Evolutionary conservation across 2,113 vertebrate species (phyloP).

Genomic region (Vicugna pacos): DNA sequence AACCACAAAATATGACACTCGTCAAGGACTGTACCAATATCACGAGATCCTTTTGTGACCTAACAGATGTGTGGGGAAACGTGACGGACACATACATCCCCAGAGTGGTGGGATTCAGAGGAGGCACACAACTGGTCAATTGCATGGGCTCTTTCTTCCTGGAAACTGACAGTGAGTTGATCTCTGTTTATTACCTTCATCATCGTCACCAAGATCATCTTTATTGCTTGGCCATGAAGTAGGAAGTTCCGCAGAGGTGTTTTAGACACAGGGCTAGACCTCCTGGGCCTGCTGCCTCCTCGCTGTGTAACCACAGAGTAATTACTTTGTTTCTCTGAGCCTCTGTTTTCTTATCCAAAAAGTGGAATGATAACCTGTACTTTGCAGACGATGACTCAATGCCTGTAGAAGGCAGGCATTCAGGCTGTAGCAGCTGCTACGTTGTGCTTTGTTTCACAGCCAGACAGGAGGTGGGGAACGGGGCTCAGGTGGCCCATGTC

Average conservation of each 20-base stretch:
- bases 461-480: not conserved
- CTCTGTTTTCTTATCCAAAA: not conserved
- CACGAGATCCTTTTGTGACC: constrained; percentile 77
- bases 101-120: constrained; percentile 33
- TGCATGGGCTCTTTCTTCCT: accelerated
- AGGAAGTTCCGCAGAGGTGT: not conserved
- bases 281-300: not conserved
- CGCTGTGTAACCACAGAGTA: no score
- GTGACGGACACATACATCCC: accelerated
- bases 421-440: no score
- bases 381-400: not conserved
- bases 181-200: not conserved
- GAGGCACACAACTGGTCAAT: accelerated
- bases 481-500: not conserved
- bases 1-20: accelerated
- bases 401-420: not conserved
- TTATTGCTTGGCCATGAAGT: not conserved
- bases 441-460: not conserved
- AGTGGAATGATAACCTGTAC: not conserved
- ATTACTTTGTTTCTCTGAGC: not conserved
- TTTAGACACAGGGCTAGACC: not conserved
- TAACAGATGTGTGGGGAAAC: constrained; percentile 76
- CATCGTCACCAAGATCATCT: accelerated
- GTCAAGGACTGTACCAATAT: constrained; percentile 77
- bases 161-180: constrained; percentile 61